Conservation (phyloP, 2,797 vertebrate genomes). For the Coracias cyanogaster region DNA sequence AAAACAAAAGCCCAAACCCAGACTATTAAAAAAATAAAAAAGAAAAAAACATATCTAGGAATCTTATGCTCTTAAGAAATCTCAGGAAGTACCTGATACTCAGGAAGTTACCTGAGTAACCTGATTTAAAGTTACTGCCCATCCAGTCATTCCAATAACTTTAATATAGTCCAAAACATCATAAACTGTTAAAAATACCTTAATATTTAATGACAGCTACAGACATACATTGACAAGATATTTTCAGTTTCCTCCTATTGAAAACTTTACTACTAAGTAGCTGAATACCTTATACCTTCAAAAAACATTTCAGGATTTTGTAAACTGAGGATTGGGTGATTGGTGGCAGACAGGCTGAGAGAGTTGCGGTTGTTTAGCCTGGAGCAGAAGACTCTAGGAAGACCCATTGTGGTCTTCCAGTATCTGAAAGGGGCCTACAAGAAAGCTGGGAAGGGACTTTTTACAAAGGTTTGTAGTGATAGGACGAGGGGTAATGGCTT, state of each 20-base stretch:
- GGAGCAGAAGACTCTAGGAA: too few species aligned
- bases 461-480: too few species aligned
- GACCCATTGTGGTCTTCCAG: too few species aligned
- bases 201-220: background rate
- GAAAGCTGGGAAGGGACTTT: too few species aligned
- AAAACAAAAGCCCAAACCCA: background rate
- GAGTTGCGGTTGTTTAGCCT: too few species aligned
- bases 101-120: background rate
- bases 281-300: background rate
- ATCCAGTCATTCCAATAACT: background rate
- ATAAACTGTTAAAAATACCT: background rate
- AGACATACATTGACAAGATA: background rate
- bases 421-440: too few species aligned
- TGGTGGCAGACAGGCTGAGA: too few species aligned
- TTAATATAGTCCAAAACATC: background rate
- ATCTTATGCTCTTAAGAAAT: background rate
- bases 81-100: background rate
- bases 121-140: background rate
- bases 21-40: background rate
- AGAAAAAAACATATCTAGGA: background rate
- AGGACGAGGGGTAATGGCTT: too few species aligned
- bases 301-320: background rate
- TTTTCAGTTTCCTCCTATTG: background rate
- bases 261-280: background rate
- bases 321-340: background rate